Conservation (phyloP, 2,797 vertebrate genomes). For the Chiloscyllium punctatum region DNA sequence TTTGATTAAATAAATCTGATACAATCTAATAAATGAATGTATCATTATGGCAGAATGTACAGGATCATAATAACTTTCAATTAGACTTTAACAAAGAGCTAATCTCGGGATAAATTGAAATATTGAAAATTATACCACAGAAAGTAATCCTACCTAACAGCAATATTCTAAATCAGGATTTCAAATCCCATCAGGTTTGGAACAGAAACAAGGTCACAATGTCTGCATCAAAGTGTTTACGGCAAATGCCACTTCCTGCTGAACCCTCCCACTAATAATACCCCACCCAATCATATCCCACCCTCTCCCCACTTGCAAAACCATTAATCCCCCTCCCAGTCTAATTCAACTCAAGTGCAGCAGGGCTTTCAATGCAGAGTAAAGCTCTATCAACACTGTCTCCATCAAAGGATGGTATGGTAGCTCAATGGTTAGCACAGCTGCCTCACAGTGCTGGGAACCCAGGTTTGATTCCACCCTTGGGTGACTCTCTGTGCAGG, state of each 20-base stretch:
- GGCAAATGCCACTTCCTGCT: too few species aligned
- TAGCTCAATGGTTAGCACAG: too few species aligned
- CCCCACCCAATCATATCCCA: background rate
- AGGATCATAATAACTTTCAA: background rate
- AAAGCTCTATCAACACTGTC: background rate
- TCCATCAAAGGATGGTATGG: background rate
- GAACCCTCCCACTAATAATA: too few species aligned
- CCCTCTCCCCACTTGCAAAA: background rate
- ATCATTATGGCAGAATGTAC: background rate
- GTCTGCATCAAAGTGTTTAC: background rate
- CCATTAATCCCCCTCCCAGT: background rate
- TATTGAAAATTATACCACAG: background rate
- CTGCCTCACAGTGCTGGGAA: too few species aligned
- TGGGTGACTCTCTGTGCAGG: too few species aligned
- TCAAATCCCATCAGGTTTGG: background rate
- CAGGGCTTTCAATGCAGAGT: background rate
- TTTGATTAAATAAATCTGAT: background rate
- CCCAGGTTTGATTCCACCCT: too few species aligned
- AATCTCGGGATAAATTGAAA: background rate
- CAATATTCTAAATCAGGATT: background rate
- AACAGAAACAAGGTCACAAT: background rate
- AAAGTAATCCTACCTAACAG: background rate
- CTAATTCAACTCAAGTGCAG: background rate
- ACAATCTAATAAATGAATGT: background rate
- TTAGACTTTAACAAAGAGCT: background rate